Base-by-base conservation (phyloP, 2,797 vertebrate genomes). In the Ispidina picta region DNA sequence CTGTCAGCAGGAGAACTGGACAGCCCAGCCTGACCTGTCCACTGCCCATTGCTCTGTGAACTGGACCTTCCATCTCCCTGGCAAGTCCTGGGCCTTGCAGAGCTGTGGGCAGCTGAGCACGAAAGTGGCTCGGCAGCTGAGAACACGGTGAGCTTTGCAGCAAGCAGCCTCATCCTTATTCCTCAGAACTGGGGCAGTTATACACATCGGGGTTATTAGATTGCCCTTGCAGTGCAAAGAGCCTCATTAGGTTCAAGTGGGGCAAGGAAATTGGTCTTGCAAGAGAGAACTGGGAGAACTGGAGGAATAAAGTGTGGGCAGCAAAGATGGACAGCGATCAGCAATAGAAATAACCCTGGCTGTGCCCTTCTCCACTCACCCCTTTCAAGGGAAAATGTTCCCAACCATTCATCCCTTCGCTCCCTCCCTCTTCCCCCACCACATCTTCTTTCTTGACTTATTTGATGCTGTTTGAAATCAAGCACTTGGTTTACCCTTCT, bases 401-500 rank as follows among this genome's bases (percentile, higher is more conserved):
- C 77, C 71, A 78, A 29, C 64, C 60, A 52, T 54, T 75, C 88
- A 56, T 54, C 58, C 70, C 68, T 79, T 81, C 5, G 0, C 52
- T 88, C 70, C 79, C 80, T 93, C 88, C 88, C 73, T 87, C 70
- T 71, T 89, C 58, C 92, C 83, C 48, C 5, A 1, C 49, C 60
- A 58, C 52, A 22, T 56, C 39, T 25, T 72, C 92, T 82, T 55
- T 58, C 80, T 31, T 88, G 71, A 84, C 71, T 95, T 77, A 43
- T 89, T 91, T 55, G 89, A 58, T 74, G 88, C 81, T 90, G 83
- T 88, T 91, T 94, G 93, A 95, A 94, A 96, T 91, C 92, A 94
- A 92, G 93, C 83, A 82, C 88, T 95, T 80, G 92, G 88, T 94
- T 96, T 94, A 92, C 83, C 89, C 93, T 95, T 92, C 89, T 95